Evolutionary conservation across 2,113 vertebrate species (phyloP).

Genomic region (Cephalopterus ornatus): DNA sequence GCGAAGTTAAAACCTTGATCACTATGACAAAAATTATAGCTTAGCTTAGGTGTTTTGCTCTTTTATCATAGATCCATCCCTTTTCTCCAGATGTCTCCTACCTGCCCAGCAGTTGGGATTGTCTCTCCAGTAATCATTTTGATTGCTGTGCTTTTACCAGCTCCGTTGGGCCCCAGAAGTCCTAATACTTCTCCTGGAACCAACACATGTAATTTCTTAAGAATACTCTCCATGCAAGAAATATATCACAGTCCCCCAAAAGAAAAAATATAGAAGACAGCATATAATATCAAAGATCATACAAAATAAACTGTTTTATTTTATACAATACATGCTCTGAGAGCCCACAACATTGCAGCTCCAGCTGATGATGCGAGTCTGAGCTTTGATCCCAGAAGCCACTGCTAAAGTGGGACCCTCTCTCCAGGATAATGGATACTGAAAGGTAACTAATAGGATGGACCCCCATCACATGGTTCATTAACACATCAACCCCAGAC

Average conservation of each 20-base stretch:
- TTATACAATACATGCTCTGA: not conserved
- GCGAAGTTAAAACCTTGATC: not conserved
- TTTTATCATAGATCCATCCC: not conserved
- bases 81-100: constrained; percentile 27
- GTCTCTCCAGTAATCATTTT: constrained; percentile 84
- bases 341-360: accelerated
- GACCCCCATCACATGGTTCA: not conserved
- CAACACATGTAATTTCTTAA: not conserved
- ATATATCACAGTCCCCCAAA: not conserved
- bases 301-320: not conserved
- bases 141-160: constrained; percentile 91
- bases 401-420: not conserved
- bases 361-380: not conserved
- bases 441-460: not conserved
- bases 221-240: not conserved
- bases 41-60: not conserved
- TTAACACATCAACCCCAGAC: not conserved
- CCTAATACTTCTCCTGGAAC: constrained; percentile 89
- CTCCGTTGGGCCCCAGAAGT: constrained; percentile 89
- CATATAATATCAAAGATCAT: not conserved
- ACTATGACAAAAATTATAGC: not conserved
- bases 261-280: not conserved
- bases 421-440: not conserved
- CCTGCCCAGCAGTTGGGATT: constrained; percentile 83
- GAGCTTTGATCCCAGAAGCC: not conserved